Evolutionary conservation across 2,888 invertebrate species (phyloP).

Genomic region (Plebejus argus): DNA sequence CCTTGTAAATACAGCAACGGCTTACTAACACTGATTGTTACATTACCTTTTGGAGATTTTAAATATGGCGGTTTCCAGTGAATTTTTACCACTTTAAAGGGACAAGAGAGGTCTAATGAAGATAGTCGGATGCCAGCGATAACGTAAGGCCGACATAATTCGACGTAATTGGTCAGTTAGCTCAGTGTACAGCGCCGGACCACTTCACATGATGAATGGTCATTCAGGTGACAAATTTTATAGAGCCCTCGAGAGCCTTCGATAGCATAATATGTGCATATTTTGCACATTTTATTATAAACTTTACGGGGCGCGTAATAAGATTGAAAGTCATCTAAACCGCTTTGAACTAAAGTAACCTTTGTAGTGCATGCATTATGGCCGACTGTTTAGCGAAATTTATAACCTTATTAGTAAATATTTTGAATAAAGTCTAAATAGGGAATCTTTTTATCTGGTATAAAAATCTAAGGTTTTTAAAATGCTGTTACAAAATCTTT

Average conservation of each 20-base stretch:
- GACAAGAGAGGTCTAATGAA: conserved; percentile 20
- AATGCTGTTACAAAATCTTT: neutral
- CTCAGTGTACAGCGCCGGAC: conserved; percentile 45
- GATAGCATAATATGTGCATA: conserved; percentile 44
- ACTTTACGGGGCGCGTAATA: neutral
- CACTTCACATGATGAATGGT: conserved; percentile 54
- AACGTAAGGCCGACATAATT: conserved; percentile 35
- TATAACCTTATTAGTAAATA: conserved; percentile 45
- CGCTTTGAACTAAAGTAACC: conserved; percentile 6
- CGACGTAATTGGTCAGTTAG: conserved; percentile 40
- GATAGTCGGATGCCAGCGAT: conserved; percentile 29
- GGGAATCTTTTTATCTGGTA: neutral
- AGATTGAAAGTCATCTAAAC: conserved; percentile 1
- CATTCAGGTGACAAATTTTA: conserved; percentile 56
- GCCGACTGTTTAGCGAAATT: conserved; percentile 42
- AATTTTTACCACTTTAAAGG: neutral
- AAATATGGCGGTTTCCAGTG: neutral
- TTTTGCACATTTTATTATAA: conserved; percentile 29
- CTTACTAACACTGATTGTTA: neutral
- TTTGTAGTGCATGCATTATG: conserved; percentile 42
- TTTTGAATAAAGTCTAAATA: conserved; percentile 30
- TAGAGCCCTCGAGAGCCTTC: conserved; percentile 49
- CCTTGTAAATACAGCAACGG: neutral
- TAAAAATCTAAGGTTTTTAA: neutral
- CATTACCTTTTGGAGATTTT: neutral